A percentile compares a stretch with the other conserved stretches of the same genome.
Evolutionary conservation across 92 coral and sea anemone genomes (phyloP).

Genomic region (Palythoa caribaeorum): DNA sequence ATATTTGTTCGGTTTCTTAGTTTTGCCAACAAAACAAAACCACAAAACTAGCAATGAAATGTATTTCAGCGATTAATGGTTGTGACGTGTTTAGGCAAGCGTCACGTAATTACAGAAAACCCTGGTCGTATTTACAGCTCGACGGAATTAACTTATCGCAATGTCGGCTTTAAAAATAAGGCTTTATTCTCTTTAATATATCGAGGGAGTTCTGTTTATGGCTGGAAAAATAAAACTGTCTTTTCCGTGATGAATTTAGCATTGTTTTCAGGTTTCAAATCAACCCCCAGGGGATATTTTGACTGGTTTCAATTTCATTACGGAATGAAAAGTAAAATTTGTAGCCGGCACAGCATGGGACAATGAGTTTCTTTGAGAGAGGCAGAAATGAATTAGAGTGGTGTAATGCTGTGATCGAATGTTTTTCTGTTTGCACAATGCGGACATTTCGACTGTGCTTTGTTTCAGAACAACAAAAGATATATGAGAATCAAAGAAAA

Average conservation of each 20-base stretch:
- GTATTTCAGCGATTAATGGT: conserved; percentile 23
- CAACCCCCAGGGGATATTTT: conserved; percentile 44
- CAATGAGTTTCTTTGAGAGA: conserved; percentile 8
- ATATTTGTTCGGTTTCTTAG: conserved; percentile 26
- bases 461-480: not conserved
- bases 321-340: conserved; percentile 18
- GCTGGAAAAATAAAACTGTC: not conserved
- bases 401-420: conserved; percentile 10
- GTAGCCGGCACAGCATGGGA: conserved; percentile 25
- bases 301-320: conserved; percentile 39
- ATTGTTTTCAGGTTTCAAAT: conserved; percentile 35
- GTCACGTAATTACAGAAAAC: conserved; percentile 37
- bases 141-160: not conserved
- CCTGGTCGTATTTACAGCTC: not conserved
- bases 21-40: conserved; percentile 52
- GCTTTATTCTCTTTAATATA: not conserved
- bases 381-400: conserved; percentile 5
- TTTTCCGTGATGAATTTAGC: conserved; percentile 44
- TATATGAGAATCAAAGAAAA: not conserved
- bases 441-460: not conserved
- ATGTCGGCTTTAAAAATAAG: not conserved
- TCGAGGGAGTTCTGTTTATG: not conserved
- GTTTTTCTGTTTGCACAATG: not conserved
- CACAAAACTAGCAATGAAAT: conserved; percentile 44
- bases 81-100: conserved; percentile 9